Evolutionary conservation across 2,888 invertebrate genomes (phyloP), one percentile per base, ranked within the genome.

Genomic region (Blomia tropicalis): DNA sequence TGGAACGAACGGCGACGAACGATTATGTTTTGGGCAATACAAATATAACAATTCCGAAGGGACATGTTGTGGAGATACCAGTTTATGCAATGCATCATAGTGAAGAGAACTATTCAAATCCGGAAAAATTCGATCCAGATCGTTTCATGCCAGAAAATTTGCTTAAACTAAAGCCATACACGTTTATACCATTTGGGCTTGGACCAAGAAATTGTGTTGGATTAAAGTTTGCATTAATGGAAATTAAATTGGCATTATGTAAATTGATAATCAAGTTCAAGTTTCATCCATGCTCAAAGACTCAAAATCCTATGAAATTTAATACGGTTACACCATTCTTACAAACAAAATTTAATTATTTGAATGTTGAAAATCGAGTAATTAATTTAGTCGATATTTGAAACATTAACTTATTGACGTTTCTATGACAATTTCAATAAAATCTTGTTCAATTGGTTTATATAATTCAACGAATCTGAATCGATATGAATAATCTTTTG

Each of bases 201-300:
- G 56, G 56, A 27, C 56, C 56, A 27, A 25, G 56, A 56, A 56
- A 56, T 56, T 56, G 56, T 19, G 29, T 56, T 56, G 56, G 56
- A 56, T 27, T 56, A 29, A 25, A 32, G 32, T 58, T 58, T 22
- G 58, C 58, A 2, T 58, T 31, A 32, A 58, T 58, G 58, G 58
- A 58, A 58, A n/a, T 58, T 5, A 58, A 58, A 7, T 29, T 30
- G 23, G 25, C 29, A 19, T 19, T 58, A n/a, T 14, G 30, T 19
- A 27, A 58, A 29, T 31, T 58, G 7, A 2, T 58, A 7, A 17
- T 1, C 1, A 30, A 19, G 23, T 58, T 11, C 22, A 29, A 31
- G 11, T 58, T 58, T 23, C 17, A 3, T 11, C 11, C 22, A 31
- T 19, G 58, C n/a, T 17, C 2, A 11, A 58, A 32, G 32, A 58